phyloP scores from a whole-genome alignment of 2,888 invertebrate species.

The Papilio demoleus region DNA sequence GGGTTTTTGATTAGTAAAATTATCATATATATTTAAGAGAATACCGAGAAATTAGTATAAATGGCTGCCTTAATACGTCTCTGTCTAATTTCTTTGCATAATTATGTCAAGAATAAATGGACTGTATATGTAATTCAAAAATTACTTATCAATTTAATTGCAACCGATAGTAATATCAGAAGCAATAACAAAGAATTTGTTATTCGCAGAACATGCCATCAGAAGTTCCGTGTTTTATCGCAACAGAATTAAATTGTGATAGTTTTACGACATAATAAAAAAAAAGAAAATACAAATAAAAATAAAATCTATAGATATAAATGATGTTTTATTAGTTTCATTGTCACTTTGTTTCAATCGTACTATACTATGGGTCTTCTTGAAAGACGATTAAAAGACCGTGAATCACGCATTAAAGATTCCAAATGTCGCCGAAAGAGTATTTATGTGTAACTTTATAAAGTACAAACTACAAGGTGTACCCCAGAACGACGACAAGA shows the following conservation, averaged over 20 bases:
- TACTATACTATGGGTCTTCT: no score
- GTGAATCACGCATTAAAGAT: no score
- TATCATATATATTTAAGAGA: no score
- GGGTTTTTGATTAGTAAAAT: no score
- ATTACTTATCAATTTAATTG: constrained; percentile 10
- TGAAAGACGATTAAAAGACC: no score
- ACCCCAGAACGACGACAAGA: background rate
- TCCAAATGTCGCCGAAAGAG: no score
- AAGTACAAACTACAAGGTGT: background rate
- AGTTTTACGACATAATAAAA: no score
- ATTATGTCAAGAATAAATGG: background rate
- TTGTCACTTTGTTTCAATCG: no score
- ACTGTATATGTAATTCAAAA: background rate
- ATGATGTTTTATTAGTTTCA: no score
- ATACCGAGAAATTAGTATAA: background rate
- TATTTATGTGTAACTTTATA: no score
- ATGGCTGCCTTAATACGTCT: background rate
- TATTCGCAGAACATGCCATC: background rate
- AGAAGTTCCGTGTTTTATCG: constrained; percentile 14
- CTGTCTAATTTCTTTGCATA: background rate
- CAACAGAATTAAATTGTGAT: background rate
- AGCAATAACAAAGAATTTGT: background rate
- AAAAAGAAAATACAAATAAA: no score
- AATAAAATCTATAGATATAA: no score
- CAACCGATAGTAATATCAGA: constrained; percentile 13